These are phyloP conservation scores for Heteronetta atricapilla DNA, from an alignment of 2,113 vertebrate genomes.

Conservation along the genomic window DNA sequence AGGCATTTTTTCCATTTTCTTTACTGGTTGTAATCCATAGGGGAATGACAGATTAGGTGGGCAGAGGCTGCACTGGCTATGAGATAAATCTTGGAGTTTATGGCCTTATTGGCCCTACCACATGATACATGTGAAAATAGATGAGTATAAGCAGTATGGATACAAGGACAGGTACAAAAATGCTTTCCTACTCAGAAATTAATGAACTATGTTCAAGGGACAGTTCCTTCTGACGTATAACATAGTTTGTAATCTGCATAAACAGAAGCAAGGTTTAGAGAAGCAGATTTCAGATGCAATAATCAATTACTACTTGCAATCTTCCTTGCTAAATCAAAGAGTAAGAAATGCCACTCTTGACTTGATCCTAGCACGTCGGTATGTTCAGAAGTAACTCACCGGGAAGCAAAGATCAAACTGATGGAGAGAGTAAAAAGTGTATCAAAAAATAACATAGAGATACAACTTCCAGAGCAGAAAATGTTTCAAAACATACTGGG, in stretches of 20 bases:
- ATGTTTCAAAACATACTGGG: neutral
- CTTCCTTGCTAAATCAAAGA: neutral
- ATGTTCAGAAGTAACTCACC: neutral
- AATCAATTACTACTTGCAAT: neutral
- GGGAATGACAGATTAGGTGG: neutral
- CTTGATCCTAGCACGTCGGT: neutral
- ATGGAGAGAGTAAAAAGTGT: neutral
- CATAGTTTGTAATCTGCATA: neutral
- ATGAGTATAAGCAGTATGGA: neutral
- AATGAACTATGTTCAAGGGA: neutral
- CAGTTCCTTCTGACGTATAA: neutral
- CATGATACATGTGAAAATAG: accelerated
- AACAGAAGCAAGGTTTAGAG: neutral
- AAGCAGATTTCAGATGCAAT: neutral
- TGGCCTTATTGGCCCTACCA: accelerated
- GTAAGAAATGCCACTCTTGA: neutral
- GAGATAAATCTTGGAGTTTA: neutral
- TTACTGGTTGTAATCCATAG: neutral
- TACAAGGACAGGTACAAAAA: neutral
- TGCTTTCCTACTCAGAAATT: neutral
- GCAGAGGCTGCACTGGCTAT: neutral
- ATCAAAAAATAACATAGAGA: neutral
- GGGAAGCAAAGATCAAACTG: neutral
- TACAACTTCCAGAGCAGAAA: neutral
- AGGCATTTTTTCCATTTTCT: neutral